Conservation (phyloP, 1,140 invertebrate species). For the Tachypleus tridentatus region DNA sequence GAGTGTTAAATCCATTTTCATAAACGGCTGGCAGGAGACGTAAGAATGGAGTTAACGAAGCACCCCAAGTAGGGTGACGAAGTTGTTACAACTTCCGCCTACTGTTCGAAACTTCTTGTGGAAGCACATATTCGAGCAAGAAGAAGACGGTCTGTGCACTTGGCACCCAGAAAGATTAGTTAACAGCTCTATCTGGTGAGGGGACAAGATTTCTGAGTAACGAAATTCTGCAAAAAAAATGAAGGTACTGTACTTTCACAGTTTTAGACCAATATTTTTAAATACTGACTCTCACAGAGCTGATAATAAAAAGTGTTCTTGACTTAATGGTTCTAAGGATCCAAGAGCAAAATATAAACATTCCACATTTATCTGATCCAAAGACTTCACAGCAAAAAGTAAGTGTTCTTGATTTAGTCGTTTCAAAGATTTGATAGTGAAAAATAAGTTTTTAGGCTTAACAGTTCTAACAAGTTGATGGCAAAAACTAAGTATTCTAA, state of each 20-base stretch:
- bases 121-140: slow-evolving; percentile 78
- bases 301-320: slow-evolving; percentile 10
- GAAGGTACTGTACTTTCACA: neutral
- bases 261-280: neutral
- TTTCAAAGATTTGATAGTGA: no score
- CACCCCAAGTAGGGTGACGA: slow-evolving; percentile 83
- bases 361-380: no score
- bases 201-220: slow-evolving; percentile 68
- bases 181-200: slow-evolving; percentile 60
- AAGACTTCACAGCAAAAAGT: no score
- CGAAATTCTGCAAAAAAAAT: slow-evolving; percentile 45
- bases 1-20: slow-evolving; percentile 93
- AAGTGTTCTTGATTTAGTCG: no score
- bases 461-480: no score
- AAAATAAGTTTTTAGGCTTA: no score
- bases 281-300: slow-evolving; percentile 30
- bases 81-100: slow-evolving; percentile 94
- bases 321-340: no score
- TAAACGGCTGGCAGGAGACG: slow-evolving; percentile 77
- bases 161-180: slow-evolving; percentile 74
- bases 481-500: no score
- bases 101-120: slow-evolving; percentile 73
- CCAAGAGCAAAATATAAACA: no score
- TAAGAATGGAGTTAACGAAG: slow-evolving; percentile 74
- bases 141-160: slow-evolving; percentile 50